Conservation (phyloP, 2,113 vertebrate species). For the Hippocampus zosterae region DNA sequence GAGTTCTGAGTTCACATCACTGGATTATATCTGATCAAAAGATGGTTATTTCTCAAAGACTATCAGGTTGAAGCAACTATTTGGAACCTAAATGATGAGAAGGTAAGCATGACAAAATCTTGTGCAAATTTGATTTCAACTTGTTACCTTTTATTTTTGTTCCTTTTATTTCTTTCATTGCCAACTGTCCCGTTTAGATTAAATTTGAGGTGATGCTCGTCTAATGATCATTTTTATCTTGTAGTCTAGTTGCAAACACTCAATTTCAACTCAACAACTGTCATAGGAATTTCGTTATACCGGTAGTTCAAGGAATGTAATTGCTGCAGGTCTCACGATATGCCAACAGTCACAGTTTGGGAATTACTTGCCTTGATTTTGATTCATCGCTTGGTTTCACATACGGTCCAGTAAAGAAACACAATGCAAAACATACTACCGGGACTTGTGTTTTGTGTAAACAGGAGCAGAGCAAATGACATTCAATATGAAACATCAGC, state of each 20-base stretch:
- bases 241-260: neutral
- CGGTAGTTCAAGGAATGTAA: neutral
- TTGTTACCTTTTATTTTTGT: neutral
- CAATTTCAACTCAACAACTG: neutral
- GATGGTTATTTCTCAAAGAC: neutral
- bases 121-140: neutral
- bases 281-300: neutral
- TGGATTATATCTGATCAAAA: conserved; percentile 31
- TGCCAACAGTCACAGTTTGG: neutral
- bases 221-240: too few relatives aligned
- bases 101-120: conserved; percentile 34
- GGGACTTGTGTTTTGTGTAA: neutral
- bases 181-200: neutral
- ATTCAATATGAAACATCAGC: neutral
- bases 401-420: neutral
- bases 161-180: neutral
- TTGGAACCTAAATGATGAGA: neutral
- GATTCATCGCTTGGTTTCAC: neutral
- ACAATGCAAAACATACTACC: neutral
- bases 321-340: neutral
- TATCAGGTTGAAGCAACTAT: neutral
- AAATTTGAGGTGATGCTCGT: too few relatives aligned
- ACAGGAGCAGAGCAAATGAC: neutral
- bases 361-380: neutral
- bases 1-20: conserved; percentile 3